phyloP scores from a whole-genome alignment of 2,797 vertebrate genomes.

The Gouania willdenowi region DNA sequence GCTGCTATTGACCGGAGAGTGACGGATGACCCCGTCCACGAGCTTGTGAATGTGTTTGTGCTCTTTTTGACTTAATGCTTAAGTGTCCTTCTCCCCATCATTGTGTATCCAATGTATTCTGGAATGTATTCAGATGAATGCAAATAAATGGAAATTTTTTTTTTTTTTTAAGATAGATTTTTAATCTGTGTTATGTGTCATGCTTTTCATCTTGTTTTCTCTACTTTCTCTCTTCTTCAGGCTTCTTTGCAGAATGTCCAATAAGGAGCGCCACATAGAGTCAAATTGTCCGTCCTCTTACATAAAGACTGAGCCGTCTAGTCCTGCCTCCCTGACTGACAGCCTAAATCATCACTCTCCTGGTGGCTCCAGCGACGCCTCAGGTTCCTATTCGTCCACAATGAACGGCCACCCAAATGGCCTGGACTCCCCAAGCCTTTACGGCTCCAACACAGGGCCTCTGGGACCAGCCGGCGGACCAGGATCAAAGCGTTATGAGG shows the following conservation, averaged over 20 bases:
- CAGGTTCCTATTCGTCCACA: slow-evolving; percentile 98
- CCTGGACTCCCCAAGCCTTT: slow-evolving; percentile 96
- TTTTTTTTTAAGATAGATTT: background rate
- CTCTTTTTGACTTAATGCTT: background rate
- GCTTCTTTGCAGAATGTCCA: slow-evolving; percentile 99
- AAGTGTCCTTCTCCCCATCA: too few relatives aligned
- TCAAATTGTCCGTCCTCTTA: slow-evolving; percentile 97
- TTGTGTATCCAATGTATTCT: too few relatives aligned
- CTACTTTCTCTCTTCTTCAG: slow-evolving; percentile 62
- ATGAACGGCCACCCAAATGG: slow-evolving; percentile 99
- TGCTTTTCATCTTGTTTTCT: slow-evolving; percentile 12
- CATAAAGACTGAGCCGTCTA: slow-evolving; percentile 99
- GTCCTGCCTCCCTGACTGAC: slow-evolving; percentile 98
- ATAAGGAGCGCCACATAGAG: slow-evolving; percentile 99
- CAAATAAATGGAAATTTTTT: too few relatives aligned
- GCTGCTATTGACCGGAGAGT: slow-evolving; percentile 90
- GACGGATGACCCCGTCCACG: slow-evolving; percentile 79
- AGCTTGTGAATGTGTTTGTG: slow-evolving; percentile 45
- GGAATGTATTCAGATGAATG: too few relatives aligned
- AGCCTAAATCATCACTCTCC: slow-evolving; percentile 99
- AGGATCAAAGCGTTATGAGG: slow-evolving; percentile 91
- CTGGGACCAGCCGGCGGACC: slow-evolving; percentile 88
- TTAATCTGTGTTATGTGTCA: slow-evolving; percentile 6
- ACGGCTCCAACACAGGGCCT: slow-evolving; percentile 83
- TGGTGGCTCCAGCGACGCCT: slow-evolving; percentile 97